phyloP scores from a whole-genome alignment of 2,113 vertebrate genomes.

The Eira barbara region DNA sequence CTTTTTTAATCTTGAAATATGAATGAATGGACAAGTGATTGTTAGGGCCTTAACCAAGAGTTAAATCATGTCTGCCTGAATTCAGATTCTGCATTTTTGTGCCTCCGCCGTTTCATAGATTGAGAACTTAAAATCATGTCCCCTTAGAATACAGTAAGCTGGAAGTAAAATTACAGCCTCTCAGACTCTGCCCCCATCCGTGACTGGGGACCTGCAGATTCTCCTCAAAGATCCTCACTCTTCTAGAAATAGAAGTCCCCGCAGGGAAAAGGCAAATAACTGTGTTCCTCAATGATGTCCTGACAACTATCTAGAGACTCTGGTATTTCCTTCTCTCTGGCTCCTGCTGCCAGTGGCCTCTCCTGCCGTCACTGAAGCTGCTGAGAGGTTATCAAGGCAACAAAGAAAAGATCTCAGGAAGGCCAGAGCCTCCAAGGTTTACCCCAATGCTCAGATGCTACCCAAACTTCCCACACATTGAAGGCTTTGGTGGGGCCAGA shows the following conservation, averaged over 20 bases:
- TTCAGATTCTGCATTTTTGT: not conserved
- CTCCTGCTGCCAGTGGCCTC: not conserved
- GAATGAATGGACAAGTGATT: not conserved
- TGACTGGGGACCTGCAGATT: not conserved
- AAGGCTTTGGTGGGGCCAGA: not conserved
- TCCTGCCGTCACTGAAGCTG: not conserved
- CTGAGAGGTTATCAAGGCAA: not conserved
- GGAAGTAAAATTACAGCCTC: not conserved
- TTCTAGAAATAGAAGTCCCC: not conserved
- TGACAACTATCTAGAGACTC: not conserved
- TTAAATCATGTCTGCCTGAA: not conserved
- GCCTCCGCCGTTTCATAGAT: not conserved
- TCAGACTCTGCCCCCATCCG: not conserved
- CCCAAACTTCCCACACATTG: not conserved
- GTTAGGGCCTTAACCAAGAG: not conserved
- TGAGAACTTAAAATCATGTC: not conserved
- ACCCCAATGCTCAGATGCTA: not conserved
- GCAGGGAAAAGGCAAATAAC: not conserved
- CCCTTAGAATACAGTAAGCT: not conserved
- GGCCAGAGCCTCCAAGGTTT: not conserved
- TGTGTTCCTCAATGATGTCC: not conserved
- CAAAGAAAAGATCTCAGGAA: not conserved
- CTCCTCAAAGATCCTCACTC: not conserved
- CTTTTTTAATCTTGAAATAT: not conserved
- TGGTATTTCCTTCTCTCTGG: not conserved